Percentiles rank a stretch among this genome's conserved stretches.
These are phyloP conservation scores for Oncorhynchus kisutch DNA, from an alignment of 2,113 vertebrate species.

Conservation along the genomic window DNA sequence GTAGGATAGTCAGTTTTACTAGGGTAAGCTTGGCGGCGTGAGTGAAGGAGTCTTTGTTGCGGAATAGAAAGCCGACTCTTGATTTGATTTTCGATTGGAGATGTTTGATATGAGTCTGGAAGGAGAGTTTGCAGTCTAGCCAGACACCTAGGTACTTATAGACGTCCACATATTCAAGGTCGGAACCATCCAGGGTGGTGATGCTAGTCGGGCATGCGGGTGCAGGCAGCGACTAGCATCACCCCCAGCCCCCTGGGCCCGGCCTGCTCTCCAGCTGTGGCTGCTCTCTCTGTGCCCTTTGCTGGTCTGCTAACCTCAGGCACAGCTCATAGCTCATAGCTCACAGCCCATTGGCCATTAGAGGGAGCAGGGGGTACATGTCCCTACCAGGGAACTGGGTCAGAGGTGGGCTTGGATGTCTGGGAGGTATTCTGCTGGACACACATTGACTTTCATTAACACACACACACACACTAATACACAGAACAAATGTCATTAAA, in stretches of 20 bases:
- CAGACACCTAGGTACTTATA: no score
- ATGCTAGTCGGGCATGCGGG: no score
- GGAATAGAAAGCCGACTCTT: no score
- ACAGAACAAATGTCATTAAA: conserved; percentile 74
- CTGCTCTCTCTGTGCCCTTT: conserved; percentile 40
- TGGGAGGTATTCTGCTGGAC: not conserved
- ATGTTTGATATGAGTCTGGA: no score
- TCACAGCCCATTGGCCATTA: conserved; percentile 41
- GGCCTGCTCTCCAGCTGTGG: conserved; percentile 32
- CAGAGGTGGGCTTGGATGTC: conserved; percentile 53
- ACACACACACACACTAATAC: conserved; percentile 25
- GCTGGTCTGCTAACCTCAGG: conserved; percentile 33
- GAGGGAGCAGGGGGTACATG: conserved; percentile 37
- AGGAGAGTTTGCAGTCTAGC: no score
- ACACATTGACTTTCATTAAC: conserved; percentile 10
- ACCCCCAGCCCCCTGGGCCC: not conserved
- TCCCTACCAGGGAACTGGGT: conserved; percentile 54
- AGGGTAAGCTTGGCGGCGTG: no score
- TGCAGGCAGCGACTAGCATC: no score
- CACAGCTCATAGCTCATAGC: conserved; percentile 20
- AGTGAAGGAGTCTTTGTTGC: no score
- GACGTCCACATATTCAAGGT: no score
- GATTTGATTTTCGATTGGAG: no score
- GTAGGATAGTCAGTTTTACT: no score
- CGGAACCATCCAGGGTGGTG: no score